Evolutionary conservation across 2,113 vertebrate genomes (phyloP), one percentile per base, ranked within the genome.

Genomic region (Rhabdomys dilectus): DNA sequence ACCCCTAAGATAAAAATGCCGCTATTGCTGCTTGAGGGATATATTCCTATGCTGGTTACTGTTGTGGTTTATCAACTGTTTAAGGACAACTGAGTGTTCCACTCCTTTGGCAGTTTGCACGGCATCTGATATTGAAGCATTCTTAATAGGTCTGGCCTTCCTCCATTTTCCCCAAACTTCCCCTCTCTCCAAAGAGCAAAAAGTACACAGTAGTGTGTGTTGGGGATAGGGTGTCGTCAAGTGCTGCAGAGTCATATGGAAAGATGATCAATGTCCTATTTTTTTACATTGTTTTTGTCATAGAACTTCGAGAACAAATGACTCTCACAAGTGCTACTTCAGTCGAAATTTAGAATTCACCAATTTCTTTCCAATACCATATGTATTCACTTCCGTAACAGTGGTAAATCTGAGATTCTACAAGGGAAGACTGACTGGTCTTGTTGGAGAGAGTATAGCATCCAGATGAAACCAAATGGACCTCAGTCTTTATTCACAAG

Each of bases 241-340:
- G 13, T 56, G 73, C 42, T 73, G 15, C 53, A 78, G 45, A 84
- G 56, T 1, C 24, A 26, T 4, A 24, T 76, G n/a, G 19, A 36
- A 94, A 87, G 58, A 76, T 15, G 10, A 2, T 53, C 22, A 53
- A 51, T 11, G 48, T 34, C 84, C 17, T 80, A n/a, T 94, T 68
- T 64, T 86, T 58, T 45, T 62, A 68, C 66, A 68, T 68, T 68
- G 66, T 34, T 45, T 66, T 21, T 12, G 1, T 76, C n/a, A 76
- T 22, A 77, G 66, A 85, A 58, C 22, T 89, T 86, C 88, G 39
- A 92, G 34, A 95, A 70, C 22, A 84, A 92, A 85, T 75, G 51
- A 51, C 15, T 26, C 42, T 80, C 73, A 68, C 64, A 77, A 90
- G 0, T 1, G 12, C 45, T 2, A 51, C 88, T 91, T 68, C 13